These are phyloP conservation scores for Bombus pascuorum DNA, from an alignment of 1,140 invertebrate species.

Conservation along the genomic window DNA sequence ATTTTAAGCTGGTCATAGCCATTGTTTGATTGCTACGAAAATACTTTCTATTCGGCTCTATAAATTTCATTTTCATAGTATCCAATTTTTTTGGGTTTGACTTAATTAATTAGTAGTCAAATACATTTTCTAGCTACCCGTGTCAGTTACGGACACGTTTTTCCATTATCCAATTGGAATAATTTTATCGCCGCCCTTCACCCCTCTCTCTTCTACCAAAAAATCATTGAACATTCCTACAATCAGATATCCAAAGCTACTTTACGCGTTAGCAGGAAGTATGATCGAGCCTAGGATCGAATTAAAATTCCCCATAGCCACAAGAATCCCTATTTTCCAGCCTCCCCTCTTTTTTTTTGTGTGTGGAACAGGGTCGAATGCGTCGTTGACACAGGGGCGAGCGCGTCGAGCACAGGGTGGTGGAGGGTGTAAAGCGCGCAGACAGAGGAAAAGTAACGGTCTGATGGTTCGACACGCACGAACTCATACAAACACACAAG, in stretches of 20 bases:
- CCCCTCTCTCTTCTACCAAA: not conserved
- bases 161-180: no score
- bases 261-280: not conserved
- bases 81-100: no score
- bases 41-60: no score
- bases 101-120: no score
- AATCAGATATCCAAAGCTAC: not conserved
- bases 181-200: no score
- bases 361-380: slow-evolving; percentile 15
- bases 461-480: not conserved
- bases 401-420: not conserved
- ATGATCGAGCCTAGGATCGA: not conserved
- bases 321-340: not conserved
- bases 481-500: not conserved
- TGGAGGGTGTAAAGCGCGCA: not conserved
- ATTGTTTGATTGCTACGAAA: no score
- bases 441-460: not conserved
- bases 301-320: slow-evolving; percentile 8
- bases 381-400: slow-evolving; percentile 28
- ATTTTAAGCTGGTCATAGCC: no score
- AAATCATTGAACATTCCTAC: not conserved
- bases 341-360: not conserved
- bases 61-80: no score
- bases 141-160: no score
- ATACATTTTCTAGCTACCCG: no score